Evolutionary conservation across 2,797 vertebrate species (phyloP).

Genomic region (Gambusia yucatana): DNA sequence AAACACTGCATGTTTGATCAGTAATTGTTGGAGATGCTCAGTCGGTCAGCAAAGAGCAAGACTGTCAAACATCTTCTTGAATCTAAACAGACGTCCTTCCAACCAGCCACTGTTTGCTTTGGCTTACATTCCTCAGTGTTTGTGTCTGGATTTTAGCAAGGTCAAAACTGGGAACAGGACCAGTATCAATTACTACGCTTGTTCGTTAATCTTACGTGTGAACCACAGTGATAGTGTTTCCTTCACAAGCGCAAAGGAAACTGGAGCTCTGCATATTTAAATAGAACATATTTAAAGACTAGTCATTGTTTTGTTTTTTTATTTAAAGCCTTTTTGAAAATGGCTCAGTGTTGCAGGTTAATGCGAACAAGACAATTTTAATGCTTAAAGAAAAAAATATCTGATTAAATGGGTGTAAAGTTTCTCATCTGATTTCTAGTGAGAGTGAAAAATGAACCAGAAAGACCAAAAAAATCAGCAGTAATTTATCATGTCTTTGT

Average conservation of each 20-base stretch:
- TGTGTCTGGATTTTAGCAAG: constrained; percentile 43
- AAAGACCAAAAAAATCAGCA: constrained; percentile 12
- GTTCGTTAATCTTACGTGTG: constrained; percentile 37
- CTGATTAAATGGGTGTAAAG: constrained; percentile 7
- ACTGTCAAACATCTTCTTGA: constrained; percentile 23
- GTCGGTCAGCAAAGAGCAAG: constrained; percentile 20
- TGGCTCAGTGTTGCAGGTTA: constrained; percentile 1
- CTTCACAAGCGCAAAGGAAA: constrained; percentile 45
- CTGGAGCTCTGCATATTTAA: constrained; percentile 30
- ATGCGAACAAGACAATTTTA: constrained; percentile 42
- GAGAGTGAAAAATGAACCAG: constrained; percentile 24
- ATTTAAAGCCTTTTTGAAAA: constrained; percentile 16
- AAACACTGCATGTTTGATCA: constrained; percentile 21
- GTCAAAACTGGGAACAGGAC: constrained; percentile 45
- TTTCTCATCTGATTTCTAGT: constrained; percentile 20
- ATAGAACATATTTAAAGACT: constrained; percentile 41
- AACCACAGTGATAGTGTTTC: constrained; percentile 43
- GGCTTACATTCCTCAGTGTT: constrained; percentile 54
- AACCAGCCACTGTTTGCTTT: constrained; percentile 17
- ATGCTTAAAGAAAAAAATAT: constrained; percentile 22
- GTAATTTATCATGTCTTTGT: constrained; percentile 1
- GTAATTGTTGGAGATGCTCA: constrained; percentile 6
- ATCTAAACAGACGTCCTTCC: constrained; percentile 21
- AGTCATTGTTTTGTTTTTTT: constrained; percentile 34
- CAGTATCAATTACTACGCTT: constrained; percentile 33